Conservation (phyloP, 1,140 invertebrate genomes). For the Ectropis grisescens region DNA sequence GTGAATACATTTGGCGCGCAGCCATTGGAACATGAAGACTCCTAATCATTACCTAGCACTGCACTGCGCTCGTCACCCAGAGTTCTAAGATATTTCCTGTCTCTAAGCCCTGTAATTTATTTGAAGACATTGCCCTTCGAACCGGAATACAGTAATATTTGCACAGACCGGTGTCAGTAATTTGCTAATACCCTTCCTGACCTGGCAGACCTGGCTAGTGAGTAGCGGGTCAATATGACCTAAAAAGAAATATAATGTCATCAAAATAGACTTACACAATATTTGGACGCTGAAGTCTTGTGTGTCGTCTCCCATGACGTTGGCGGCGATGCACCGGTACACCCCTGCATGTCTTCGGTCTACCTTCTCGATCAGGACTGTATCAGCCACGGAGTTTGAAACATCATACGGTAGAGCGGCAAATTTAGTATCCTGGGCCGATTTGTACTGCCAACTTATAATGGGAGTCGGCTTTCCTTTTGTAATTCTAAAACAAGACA, state of each 20-base stretch:
- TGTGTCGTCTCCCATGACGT: slow-evolving; percentile 23
- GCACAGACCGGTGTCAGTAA: no score
- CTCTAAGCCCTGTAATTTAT: no score
- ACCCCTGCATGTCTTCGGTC: slow-evolving; percentile 25
- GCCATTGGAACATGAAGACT: no score
- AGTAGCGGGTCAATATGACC: no score
- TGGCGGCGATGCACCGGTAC: slow-evolving; percentile 36
- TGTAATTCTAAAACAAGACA: slow-evolving; percentile 20
- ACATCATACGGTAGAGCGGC: slow-evolving; percentile 23
- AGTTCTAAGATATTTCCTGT: no score
- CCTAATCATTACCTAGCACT: no score
- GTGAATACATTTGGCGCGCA: not conserved
- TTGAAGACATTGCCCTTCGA: no score
- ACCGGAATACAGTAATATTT: no score
- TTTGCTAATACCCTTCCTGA: no score
- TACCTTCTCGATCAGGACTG: slow-evolving; percentile 26
- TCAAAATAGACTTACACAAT: slow-evolving; percentile 48
- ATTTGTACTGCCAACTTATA: slow-evolving; percentile 29
- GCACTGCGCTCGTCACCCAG: no score
- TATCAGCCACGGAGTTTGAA: slow-evolving; percentile 18
- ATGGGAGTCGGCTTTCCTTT: slow-evolving; percentile 33
- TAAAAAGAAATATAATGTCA: no score
- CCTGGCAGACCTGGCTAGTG: no score
- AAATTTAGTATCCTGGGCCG: slow-evolving; percentile 10
- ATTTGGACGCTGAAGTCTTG: slow-evolving; percentile 29